These are phyloP conservation scores for Paramisgurnus dabryanus DNA, from an alignment of 2,113 vertebrate genomes.

Conservation along the genomic window DNA sequence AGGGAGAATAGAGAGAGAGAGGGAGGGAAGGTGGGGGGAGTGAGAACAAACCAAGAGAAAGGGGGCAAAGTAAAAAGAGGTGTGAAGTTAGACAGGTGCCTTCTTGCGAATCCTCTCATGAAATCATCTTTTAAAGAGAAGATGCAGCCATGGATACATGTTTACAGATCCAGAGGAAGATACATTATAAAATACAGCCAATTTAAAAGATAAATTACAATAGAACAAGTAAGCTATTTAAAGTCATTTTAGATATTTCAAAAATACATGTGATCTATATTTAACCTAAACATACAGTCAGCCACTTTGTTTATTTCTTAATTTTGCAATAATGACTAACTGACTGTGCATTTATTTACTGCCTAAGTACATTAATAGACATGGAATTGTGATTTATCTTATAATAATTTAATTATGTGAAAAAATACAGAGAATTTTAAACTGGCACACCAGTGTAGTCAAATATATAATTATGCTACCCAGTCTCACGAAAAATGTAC, in stretches of 20 bases:
- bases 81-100: conserved; percentile 40
- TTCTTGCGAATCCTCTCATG: conserved; percentile 25
- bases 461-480: too few relatives aligned
- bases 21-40: conserved; percentile 44
- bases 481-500: too few relatives aligned
- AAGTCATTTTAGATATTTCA: neutral
- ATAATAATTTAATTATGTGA: too few relatives aligned
- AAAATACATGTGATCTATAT: too few relatives aligned
- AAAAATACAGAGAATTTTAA: too few relatives aligned
- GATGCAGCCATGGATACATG: neutral
- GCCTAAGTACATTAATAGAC: too few relatives aligned
- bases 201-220: conserved; percentile 16
- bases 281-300: too few relatives aligned
- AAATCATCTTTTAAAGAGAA: neutral
- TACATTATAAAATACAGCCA: neutral
- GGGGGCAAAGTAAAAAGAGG: conserved; percentile 21
- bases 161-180: conserved; percentile 4
- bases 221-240: neutral
- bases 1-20: conserved; percentile 61
- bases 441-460: too few relatives aligned
- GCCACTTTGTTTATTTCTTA: too few relatives aligned
- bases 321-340: too few relatives aligned
- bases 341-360: too few relatives aligned
- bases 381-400: too few relatives aligned
- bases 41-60: conserved; percentile 61